Base-by-base conservation (phyloP, 2,797 vertebrate genomes). In the Emys orbicularis region DNA sequence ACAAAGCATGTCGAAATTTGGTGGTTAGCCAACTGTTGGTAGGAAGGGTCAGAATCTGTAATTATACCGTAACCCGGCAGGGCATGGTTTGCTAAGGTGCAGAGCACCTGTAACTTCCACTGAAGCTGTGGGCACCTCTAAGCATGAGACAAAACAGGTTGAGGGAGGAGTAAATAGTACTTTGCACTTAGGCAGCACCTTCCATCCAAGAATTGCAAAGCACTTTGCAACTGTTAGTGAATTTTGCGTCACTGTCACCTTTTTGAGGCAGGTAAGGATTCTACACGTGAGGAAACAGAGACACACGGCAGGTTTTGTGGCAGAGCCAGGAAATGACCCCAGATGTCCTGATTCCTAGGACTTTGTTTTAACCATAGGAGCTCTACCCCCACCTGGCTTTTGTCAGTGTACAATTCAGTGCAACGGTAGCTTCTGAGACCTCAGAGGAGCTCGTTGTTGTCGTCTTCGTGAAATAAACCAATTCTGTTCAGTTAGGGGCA, bases 141-240 rank as follows among this genome's bases (percentile, higher is more conserved):
- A 31, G 27, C 6, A 13, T 77, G 74, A 49, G 74, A 47, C 74
- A 47, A 15, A 18, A 29, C 44, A 18, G 74, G 25, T 3, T 31
- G 44, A 77, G 44, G 8, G 25, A 47, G 13, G 44, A 27, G 19
- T 41, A 72, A 6, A 29, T 31, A 31, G 25, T 77, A 31, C 37
- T 18, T 12, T 1, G 37, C 0, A 0, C 3, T 8, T 0, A 0
- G 18, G 44, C 74, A 4, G 29, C 21, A 15, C 13, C 57, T 19
- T 31, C 56, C 76, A 61, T 9, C 25, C 8, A 61, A 49, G 0
- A 1, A 29, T 37, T 59, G 44, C 65, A 2, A 47, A 61, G 86
- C 1, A 0, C 27, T 31, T 3, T 57, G 41, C 6, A 6, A n/a
- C 29, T 21, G 15, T 21, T 15, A 2, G 2, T 2, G 59, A 11